Evolutionary conservation across 2,888 invertebrate species (phyloP).

Genomic region (Platerodrilus igneus): DNA sequence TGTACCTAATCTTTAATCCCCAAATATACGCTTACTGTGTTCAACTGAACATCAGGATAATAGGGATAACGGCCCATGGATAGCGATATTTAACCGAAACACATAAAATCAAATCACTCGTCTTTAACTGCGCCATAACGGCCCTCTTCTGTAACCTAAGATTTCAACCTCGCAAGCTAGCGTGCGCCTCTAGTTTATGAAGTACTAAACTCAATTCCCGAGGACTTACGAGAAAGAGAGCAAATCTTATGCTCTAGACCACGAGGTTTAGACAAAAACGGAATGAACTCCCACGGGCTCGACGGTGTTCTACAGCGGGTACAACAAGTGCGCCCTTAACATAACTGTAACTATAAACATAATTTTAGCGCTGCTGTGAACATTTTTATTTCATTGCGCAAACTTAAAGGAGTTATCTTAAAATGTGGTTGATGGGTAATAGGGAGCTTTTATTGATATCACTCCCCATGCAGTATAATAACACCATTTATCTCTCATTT

Average conservation of each 20-base stretch:
- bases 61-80: no score
- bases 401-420: constrained; percentile 34
- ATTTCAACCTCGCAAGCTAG: constrained; percentile 48
- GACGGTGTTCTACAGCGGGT: constrained; percentile 40
- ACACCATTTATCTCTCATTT: no score
- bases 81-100: constrained; percentile 49
- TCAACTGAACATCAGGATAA: no score
- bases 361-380: constrained; percentile 47
- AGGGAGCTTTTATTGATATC: constrained; percentile 28
- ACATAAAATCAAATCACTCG: constrained; percentile 50
- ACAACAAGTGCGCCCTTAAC: constrained; percentile 51
- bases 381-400: constrained; percentile 46
- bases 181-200: constrained; percentile 50
- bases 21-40: no score
- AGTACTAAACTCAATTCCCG: constrained; percentile 49
- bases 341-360: constrained; percentile 50
- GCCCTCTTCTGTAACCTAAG: constrained; percentile 47
- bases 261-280: constrained; percentile 27
- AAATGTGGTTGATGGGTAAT: constrained; percentile 39
- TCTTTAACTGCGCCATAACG: constrained; percentile 49
- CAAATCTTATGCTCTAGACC: constrained; percentile 25
- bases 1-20: no score
- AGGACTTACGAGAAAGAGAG: constrained; percentile 24
- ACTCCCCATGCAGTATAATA: no score
- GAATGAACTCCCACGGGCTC: constrained; percentile 37